Base-by-base conservation (phyloP, 2,797 vertebrate genomes). In the Aulostomus chinensis region DNA sequence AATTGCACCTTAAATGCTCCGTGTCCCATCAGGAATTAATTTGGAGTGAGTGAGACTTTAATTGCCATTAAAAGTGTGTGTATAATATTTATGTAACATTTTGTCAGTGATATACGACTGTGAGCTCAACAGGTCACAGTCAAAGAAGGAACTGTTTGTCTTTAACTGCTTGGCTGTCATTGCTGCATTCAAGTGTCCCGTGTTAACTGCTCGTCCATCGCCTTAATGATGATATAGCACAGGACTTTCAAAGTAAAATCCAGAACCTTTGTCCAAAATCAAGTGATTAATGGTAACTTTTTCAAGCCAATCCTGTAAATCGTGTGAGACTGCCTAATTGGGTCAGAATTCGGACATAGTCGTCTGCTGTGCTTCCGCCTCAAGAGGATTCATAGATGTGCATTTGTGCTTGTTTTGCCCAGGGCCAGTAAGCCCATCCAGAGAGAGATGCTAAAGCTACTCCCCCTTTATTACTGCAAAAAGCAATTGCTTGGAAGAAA, bases 401-500 rank as follows among this genome's bases (percentile, higher is more conserved):
- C 86, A 74, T 61, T 81, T 70, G 75, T 61, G 69, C 81, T 80
- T 85, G 73, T 85, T 87, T 84, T 76, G 80, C 85, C 84, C 38
- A 18, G 37, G 80, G 87, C 84, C 68, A 74, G 70, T 81, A 68
- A 87, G 83, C 76, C 77, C 78, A 80, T 86, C 85, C 87, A 81
- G 63, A 78, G 76, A 63, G 53, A 78, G 54, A 76, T 63, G 58
- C 80, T 84, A 84, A 86, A 87, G 81, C 79, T 81, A 84, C 82
- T 78, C 66, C 75, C 60, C 81, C 74, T 88, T 87, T 88, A 86
- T 88, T 87, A 86, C 79, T 83, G 79, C 70, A 73, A 73, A 85
- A 89, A 88, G 80, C 84, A 86, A 86, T 87, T 88, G 83, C 86
- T 86, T 68, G 78, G 81, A 86, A 88, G 84, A 88, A 90, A 88